Percentiles rank a stretch among this genome's conserved stretches.
Conservation (phyloP, 2,113 vertebrate genomes). For the Trichomycterus rosablanca region DNA sequence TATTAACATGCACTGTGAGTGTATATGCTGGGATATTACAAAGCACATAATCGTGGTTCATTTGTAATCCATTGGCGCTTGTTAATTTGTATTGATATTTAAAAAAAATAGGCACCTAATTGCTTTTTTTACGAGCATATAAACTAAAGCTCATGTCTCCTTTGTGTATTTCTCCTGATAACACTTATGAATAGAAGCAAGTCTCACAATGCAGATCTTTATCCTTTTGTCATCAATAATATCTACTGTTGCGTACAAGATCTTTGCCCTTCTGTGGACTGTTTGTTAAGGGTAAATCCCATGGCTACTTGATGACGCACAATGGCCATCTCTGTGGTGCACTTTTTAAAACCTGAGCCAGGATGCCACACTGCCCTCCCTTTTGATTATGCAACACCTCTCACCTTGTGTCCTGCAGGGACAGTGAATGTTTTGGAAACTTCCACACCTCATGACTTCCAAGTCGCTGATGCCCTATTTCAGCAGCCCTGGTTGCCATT, state of each 20-base stretch:
- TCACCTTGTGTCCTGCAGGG: conserved; percentile 20
- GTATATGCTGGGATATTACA: neutral
- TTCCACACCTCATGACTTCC: conserved; percentile 46
- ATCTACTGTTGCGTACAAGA: conserved; percentile 29
- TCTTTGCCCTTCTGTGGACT: conserved; percentile 33
- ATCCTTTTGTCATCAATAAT: conserved; percentile 22
- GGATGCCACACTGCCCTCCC: conserved; percentile 23
- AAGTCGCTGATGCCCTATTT: conserved; percentile 44
- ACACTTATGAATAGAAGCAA: conserved; percentile 3
- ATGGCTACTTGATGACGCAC: conserved; percentile 25
- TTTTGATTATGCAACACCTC: conserved; percentile 37
- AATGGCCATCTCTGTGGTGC: conserved; percentile 1
- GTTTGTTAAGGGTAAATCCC: conserved; percentile 31
- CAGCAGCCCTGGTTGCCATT: conserved; percentile 53
- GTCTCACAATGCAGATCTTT: conserved; percentile 22
- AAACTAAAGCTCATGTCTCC: neutral
- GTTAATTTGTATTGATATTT: conserved; percentile 5
- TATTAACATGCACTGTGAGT: no score
- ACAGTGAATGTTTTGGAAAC: conserved; percentile 46
- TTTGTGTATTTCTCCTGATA: conserved; percentile 10
- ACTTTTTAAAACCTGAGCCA: conserved; percentile 9
- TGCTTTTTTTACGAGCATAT: conserved; percentile 4
- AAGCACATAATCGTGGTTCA: neutral
- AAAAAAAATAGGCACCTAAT: neutral
- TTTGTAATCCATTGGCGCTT: neutral